Conservation (phyloP, 2,888 invertebrate species). For the Drosophila subsilvestris region DNA sequence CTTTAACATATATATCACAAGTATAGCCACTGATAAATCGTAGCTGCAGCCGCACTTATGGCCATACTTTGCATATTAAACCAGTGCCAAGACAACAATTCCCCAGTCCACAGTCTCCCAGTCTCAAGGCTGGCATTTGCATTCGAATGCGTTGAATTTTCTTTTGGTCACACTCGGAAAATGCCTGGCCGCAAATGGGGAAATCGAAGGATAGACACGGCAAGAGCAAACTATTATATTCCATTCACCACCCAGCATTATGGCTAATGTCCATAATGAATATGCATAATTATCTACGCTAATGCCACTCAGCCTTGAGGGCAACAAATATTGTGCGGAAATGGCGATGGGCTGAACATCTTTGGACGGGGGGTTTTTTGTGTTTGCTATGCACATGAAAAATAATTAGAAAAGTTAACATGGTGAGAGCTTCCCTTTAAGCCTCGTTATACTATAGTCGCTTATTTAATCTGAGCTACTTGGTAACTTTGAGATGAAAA, state of each 20-base stretch:
- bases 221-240: slow-evolving; percentile 48
- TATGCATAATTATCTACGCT: slow-evolving; percentile 36
- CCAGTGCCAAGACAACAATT: slow-evolving; percentile 47
- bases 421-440: background rate
- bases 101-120: slow-evolving; percentile 27
- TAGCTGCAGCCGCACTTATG: slow-evolving; percentile 17
- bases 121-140: slow-evolving; percentile 44
- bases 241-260: slow-evolving; percentile 19
- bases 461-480: background rate
- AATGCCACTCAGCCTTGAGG: slow-evolving; percentile 31
- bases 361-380: slow-evolving; percentile 7
- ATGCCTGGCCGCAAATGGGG: slow-evolving; percentile 24
- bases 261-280: slow-evolving; percentile 51
- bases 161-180: slow-evolving; percentile 14
- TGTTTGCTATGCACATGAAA: background rate
- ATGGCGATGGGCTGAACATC: slow-evolving; percentile 19
- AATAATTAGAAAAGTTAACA: background rate
- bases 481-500: too few relatives aligned
- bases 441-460: too few relatives aligned
- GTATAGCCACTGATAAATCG: slow-evolving; percentile 14
- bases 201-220: slow-evolving; percentile 26
- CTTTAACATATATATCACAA: slow-evolving; percentile 32
- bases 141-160: slow-evolving; percentile 52
- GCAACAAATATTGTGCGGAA: slow-evolving; percentile 47
- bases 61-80: slow-evolving; percentile 65